Percentiles rank a stretch among this genome's conserved stretches.
These are phyloP conservation scores for Aphis craccivora DNA, from an alignment of 1,140 invertebrate genomes.

Conservation along the genomic window DNA sequence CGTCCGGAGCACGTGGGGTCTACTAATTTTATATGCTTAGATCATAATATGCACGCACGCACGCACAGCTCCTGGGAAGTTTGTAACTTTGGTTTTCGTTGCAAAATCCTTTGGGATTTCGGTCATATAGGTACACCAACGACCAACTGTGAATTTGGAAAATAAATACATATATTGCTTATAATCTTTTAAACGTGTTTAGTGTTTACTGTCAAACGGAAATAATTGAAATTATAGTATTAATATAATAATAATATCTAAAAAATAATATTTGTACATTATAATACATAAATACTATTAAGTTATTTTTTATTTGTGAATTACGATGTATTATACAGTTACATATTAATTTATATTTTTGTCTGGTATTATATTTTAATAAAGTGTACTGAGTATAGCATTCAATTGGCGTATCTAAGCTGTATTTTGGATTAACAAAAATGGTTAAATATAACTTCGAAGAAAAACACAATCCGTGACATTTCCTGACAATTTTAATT, in stretches of 20 bases:
- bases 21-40: slow-evolving; percentile 38
- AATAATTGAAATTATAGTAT: background rate
- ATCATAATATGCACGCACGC: background rate
- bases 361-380: background rate
- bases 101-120: slow-evolving; percentile 4
- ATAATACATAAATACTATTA: too few species aligned
- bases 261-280: background rate
- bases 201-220: background rate
- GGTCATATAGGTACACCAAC: background rate
- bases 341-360: background rate
- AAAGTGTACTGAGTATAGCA: background rate
- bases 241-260: background rate
- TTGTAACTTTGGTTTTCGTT: slow-evolving; percentile 1
- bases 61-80: too few species aligned
- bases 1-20: slow-evolving; percentile 20
- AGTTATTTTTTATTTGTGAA: too few species aligned
- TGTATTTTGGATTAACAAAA: background rate
- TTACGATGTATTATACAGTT: background rate
- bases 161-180: background rate
- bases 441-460: too few species aligned
- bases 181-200: background rate
- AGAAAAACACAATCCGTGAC: too few species aligned
- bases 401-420: background rate
- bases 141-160: background rate
- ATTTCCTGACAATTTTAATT: background rate